phyloP scores from a whole-genome alignment of 35 echinoderm and acorn worm species.

The Strongylocentrotus purpuratus region DNA sequence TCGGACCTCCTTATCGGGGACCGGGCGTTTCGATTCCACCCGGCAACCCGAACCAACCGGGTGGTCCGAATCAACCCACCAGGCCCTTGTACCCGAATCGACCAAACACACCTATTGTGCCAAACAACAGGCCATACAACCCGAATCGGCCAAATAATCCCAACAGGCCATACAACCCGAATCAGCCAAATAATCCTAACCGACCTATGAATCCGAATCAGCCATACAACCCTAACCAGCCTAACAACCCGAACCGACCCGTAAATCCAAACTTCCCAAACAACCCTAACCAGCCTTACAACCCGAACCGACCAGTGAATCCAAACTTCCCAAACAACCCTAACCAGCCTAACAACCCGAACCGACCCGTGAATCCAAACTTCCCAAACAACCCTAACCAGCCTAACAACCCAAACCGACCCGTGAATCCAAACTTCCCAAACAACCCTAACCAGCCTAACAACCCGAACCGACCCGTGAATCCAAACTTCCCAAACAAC shows the following conservation, averaged over 20 bases:
- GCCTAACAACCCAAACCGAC: neutral
- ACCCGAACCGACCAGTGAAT: neutral
- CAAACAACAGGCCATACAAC: neutral
- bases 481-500: neutral
- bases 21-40: neutral
- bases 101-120: neutral
- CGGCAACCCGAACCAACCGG: neutral
- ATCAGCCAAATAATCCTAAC: neutral
- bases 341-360: neutral
- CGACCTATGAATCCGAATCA: neutral
- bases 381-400: neutral
- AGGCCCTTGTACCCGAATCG: neutral
- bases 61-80: neutral
- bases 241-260: neutral
- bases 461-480: neutral
- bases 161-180: neutral
- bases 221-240: conserved; percentile 14
- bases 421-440: neutral
- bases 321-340: neutral
- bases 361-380: conserved; percentile 21
- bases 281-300: neutral
- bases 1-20: neutral
- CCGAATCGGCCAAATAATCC: neutral
- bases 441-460: neutral
- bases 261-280: neutral